A percentile compares a stretch with the other conserved stretches of the same genome.
phyloP scores from a whole-genome alignment of 2,888 invertebrate genomes.

The Eupithecia dodoneata region DNA sequence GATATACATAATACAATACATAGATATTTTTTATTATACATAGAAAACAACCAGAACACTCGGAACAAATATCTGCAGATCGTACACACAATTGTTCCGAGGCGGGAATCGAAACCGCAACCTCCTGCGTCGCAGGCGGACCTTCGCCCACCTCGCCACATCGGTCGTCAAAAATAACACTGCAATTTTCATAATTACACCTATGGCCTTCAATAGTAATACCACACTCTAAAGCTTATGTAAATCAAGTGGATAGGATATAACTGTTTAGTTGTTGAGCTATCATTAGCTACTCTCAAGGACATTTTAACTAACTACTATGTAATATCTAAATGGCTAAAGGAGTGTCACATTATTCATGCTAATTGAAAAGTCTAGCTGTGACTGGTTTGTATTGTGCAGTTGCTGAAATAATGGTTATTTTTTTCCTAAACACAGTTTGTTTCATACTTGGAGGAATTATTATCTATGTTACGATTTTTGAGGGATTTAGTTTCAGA shows the following conservation, averaged over 20 bases:
- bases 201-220: not conserved
- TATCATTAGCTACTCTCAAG: not conserved
- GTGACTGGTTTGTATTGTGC: not conserved
- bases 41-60: no score
- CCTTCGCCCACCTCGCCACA: no score
- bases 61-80: no score
- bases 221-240: not conserved
- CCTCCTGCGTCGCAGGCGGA: no score
- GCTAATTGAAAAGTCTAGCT: constrained; percentile 16
- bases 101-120: no score
- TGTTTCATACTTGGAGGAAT: no score
- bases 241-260: not conserved
- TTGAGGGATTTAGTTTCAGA: no score
- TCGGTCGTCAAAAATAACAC: no score
- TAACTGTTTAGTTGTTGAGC: not conserved
- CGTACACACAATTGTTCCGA: no score
- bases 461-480: not conserved
- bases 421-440: no score
- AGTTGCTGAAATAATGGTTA: not conserved
- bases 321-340: constrained; percentile 8
- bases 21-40: no score
- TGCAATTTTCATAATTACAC: not conserved
- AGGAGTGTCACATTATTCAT: constrained; percentile 17
- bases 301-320: not conserved
- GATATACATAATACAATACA: no score